Conservation (phyloP, 92 coral and sea anemone genomes). For the Phenganax marumi region DNA sequence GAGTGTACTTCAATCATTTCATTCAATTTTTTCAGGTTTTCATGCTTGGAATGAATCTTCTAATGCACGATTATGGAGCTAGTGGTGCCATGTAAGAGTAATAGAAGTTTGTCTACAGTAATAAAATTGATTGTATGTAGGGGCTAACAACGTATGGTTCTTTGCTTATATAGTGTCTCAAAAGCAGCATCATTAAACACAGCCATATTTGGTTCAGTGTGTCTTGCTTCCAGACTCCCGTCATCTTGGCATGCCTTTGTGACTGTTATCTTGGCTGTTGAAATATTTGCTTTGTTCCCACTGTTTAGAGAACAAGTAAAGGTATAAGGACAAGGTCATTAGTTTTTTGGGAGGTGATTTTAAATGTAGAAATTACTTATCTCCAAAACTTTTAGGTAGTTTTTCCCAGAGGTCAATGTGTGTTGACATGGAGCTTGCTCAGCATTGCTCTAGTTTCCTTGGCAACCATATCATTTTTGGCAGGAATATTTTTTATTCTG, state of each 20-base stretch:
- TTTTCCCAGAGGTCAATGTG: slow-evolving; percentile 53
- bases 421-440: slow-evolving; percentile 72
- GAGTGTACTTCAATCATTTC: not conserved
- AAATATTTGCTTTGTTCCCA: slow-evolving; percentile 88
- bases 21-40: slow-evolving; percentile 60
- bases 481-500: slow-evolving; percentile 65
- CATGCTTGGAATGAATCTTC: slow-evolving; percentile 84
- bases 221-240: slow-evolving; percentile 90
- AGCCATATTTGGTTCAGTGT: slow-evolving; percentile 93
- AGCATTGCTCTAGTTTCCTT: slow-evolving; percentile 57
- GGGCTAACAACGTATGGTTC: not conserved
- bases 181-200: slow-evolving; percentile 85
- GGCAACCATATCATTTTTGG: slow-evolving; percentile 71
- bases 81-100: slow-evolving; percentile 84
- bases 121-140: not conserved
- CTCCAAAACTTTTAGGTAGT: slow-evolving; percentile 42
- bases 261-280: slow-evolving; percentile 80
- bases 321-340: slow-evolving; percentile 49
- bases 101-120: not conserved
- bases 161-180: slow-evolving; percentile 67
- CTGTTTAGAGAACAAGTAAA: slow-evolving; percentile 80
- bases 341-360: not conserved
- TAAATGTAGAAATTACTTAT: not conserved
- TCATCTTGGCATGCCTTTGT: slow-evolving; percentile 94
- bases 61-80: slow-evolving; percentile 92